Conservation (phyloP, 2,888 invertebrate species). For the Aleiodes alternator region DNA sequence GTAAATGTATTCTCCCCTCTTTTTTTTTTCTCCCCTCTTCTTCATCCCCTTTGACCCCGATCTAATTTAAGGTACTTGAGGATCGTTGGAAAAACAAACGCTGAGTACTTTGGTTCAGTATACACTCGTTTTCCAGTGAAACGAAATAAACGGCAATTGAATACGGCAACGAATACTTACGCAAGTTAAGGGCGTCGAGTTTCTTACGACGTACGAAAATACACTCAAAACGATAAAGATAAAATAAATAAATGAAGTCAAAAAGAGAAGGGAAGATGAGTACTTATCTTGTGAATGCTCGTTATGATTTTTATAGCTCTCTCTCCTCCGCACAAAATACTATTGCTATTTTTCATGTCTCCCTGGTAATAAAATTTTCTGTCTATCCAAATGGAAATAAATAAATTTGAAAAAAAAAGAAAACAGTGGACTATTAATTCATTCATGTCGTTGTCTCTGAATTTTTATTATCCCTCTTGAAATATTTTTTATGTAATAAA, state of each 20-base stretch:
- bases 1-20: slow-evolving; percentile 38
- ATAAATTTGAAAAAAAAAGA: too few relatives aligned
- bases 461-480: too few relatives aligned
- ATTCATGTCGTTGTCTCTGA: too few relatives aligned
- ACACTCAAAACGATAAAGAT: slow-evolving; percentile 21
- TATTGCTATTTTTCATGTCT: background rate
- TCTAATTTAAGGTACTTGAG: slow-evolving; percentile 35
- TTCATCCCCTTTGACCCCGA: slow-evolving; percentile 16
- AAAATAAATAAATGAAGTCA: slow-evolving; percentile 7
- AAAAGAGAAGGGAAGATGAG: background rate
- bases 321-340: background rate
- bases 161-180: slow-evolving; percentile 28
- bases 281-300: background rate
- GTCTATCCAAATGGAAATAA: too few relatives aligned
- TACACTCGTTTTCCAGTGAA: slow-evolving; percentile 32
- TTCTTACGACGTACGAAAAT: slow-evolving; percentile 36
- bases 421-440: too few relatives aligned
- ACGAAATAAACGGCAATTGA: slow-evolving; percentile 36
- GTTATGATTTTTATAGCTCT: slow-evolving; percentile 7
- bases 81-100: slow-evolving; percentile 28
- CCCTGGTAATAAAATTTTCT: too few relatives aligned
- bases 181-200: slow-evolving; percentile 23
- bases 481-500: too few relatives aligned
- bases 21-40: slow-evolving; percentile 15
- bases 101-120: slow-evolving; percentile 28